Conservation (phyloP, 2,113 vertebrate genomes). For the Pteruthius melanotis region DNA sequence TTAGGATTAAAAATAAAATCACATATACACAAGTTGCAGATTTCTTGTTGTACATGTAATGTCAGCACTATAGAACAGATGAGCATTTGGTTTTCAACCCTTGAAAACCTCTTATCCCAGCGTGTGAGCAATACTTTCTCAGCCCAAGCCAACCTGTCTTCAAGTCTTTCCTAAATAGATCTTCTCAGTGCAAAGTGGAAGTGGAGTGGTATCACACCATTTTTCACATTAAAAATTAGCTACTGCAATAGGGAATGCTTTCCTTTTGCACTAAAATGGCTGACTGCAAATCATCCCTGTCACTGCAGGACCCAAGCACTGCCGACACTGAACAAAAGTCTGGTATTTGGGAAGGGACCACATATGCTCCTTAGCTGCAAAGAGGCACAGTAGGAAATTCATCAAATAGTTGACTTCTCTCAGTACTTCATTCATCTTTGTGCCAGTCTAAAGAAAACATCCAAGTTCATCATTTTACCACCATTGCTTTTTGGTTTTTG, state of each 20-base stretch:
- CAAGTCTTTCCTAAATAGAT: neutral
- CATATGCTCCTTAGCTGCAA: neutral
- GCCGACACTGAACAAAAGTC: neutral
- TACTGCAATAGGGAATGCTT: neutral
- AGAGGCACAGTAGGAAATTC: neutral
- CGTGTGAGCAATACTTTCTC: neutral
- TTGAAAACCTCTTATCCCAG: neutral
- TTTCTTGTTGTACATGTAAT: fast-evolving
- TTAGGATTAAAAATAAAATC: neutral
- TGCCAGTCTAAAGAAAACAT: neutral
- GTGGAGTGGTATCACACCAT: neutral
- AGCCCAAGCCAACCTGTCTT: neutral
- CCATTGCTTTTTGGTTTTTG: neutral
- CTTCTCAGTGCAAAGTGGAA: neutral
- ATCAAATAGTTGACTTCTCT: neutral
- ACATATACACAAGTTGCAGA: neutral
- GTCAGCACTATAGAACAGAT: neutral
- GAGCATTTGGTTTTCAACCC: neutral
- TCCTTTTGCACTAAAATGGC: neutral
- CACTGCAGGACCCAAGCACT: neutral
- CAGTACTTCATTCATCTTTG: neutral
- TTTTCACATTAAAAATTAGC: neutral
- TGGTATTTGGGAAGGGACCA: neutral
- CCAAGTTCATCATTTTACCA: neutral
- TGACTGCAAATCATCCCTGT: neutral